Percentiles rank a stretch among this genome's conserved stretches.
Conservation (phyloP, 2,888 invertebrate species). For the Drosophila anomelani region DNA sequence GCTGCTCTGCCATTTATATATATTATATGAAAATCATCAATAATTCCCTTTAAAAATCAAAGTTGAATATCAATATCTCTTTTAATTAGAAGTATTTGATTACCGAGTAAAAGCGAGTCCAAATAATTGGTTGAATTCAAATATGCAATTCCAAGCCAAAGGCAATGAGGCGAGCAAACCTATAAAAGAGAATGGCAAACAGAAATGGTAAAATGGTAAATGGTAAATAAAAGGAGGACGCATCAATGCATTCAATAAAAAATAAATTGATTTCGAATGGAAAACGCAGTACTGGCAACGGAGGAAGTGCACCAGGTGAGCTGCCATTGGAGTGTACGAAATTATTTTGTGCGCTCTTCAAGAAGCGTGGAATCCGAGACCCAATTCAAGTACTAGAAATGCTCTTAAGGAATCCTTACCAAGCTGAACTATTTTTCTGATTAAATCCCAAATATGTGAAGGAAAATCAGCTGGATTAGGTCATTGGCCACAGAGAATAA, state of each 20-base stretch:
- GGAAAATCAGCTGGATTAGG: slow-evolving; percentile 4
- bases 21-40: not conserved
- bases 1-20: not conserved
- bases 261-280: slow-evolving; percentile 66
- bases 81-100: not conserved
- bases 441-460: not conserved
- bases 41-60: not conserved
- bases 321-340: slow-evolving; percentile 29
- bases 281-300: slow-evolving; percentile 21
- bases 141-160: slow-evolving; percentile 10
- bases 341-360: slow-evolving; percentile 7
- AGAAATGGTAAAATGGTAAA: slow-evolving; percentile 57
- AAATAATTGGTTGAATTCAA: slow-evolving; percentile 30
- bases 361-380: not conserved
- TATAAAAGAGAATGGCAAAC: slow-evolving; percentile 10
- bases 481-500: slow-evolving; percentile 3
- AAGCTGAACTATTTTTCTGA: not conserved
- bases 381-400: not conserved
- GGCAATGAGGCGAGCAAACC: slow-evolving; percentile 18
- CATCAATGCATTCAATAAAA: slow-evolving; percentile 68
- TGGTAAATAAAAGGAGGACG: slow-evolving; percentile 65
- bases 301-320: slow-evolving; percentile 45
- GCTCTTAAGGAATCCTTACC: not conserved
- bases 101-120: not conserved
- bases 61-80: not conserved